Percentiles rank a stretch among this genome's conserved stretches.
phyloP scores from a whole-genome alignment of 2,797 vertebrate species.

The Pipistrellus nathusii region DNA sequence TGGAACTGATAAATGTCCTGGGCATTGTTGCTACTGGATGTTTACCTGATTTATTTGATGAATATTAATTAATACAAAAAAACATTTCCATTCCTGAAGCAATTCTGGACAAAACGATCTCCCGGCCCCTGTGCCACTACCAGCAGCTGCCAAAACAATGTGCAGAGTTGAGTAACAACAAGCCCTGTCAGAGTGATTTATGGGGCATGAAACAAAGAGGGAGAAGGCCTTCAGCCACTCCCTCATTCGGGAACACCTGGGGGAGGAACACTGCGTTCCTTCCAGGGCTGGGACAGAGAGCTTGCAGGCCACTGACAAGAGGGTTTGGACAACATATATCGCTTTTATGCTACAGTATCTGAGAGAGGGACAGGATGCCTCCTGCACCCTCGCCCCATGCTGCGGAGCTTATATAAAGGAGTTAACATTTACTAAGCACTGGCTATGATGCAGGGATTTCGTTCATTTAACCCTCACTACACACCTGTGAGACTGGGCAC shows the following conservation, averaged over 20 bases:
- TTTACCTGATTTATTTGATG: slow-evolving; percentile 79
- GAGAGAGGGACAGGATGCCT: rapidly evolving
- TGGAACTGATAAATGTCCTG: slow-evolving; percentile 66
- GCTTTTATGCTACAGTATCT: background rate
- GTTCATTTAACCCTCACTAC: background rate
- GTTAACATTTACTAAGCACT: background rate
- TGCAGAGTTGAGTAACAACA: slow-evolving; percentile 55
- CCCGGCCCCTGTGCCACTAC: background rate
- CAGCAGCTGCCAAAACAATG: background rate
- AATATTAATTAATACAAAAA: slow-evolving; percentile 78
- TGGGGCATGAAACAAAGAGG: slow-evolving; percentile 37
- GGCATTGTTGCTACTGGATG: slow-evolving; percentile 55
- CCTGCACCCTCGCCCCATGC: rapidly evolving
- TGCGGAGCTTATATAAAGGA: rapidly evolving
- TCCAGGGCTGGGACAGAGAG: background rate
- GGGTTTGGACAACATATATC: rapidly evolving
- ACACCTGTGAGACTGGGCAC: background rate
- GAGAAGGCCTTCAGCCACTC: background rate
- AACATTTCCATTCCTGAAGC: slow-evolving; percentile 68
- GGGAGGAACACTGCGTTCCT: background rate
- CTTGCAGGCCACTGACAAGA: background rate
- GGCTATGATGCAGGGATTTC: too few species aligned
- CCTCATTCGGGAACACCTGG: background rate
- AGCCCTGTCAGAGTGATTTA: slow-evolving; percentile 76
- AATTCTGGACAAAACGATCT: background rate